These are phyloP conservation scores for Oryzias curvinotus DNA, from an alignment of 2,113 vertebrate species.

Conservation along the genomic window DNA sequence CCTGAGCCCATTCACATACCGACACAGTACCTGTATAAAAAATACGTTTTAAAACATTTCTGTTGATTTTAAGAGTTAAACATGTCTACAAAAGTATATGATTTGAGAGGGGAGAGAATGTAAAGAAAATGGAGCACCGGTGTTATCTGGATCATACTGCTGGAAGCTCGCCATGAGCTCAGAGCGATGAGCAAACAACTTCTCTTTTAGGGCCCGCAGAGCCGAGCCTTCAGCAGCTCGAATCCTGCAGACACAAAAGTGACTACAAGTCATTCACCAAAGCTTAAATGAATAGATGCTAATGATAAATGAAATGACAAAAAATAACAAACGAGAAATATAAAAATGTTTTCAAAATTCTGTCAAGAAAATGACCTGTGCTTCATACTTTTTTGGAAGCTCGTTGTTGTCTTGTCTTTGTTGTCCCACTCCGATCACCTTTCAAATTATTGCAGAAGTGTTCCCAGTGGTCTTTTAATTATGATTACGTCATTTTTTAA, in stretches of 20 bases:
- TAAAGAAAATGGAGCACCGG: constrained; percentile 69
- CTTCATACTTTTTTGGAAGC: too few relatives aligned
- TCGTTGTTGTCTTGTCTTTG: too few relatives aligned
- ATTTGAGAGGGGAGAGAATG: background rate
- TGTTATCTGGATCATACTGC: constrained; percentile 75
- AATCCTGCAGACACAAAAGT: constrained; percentile 75
- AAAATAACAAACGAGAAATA: too few relatives aligned
- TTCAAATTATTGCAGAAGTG: too few relatives aligned
- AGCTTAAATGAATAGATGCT: too few relatives aligned
- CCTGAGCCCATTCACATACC: constrained; percentile 84
- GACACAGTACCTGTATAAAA: constrained; percentile 81
- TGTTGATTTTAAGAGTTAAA: background rate
- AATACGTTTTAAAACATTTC: background rate
- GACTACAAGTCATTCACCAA: background rate
- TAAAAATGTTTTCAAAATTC: too few relatives aligned
- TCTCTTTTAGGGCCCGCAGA: constrained; percentile 86
- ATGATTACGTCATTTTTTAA: too few relatives aligned
- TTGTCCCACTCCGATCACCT: too few relatives aligned
- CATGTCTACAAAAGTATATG: background rate
- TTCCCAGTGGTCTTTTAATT: too few relatives aligned
- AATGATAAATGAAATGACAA: too few relatives aligned
- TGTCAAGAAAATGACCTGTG: too few relatives aligned
- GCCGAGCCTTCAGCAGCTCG: constrained; percentile 85
- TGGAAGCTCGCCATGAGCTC: constrained; percentile 84
- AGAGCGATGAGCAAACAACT: constrained; percentile 84